These are phyloP conservation scores for Neuroterus valhalla DNA, from an alignment of 1,140 invertebrate genomes.

Conservation along the genomic window DNA sequence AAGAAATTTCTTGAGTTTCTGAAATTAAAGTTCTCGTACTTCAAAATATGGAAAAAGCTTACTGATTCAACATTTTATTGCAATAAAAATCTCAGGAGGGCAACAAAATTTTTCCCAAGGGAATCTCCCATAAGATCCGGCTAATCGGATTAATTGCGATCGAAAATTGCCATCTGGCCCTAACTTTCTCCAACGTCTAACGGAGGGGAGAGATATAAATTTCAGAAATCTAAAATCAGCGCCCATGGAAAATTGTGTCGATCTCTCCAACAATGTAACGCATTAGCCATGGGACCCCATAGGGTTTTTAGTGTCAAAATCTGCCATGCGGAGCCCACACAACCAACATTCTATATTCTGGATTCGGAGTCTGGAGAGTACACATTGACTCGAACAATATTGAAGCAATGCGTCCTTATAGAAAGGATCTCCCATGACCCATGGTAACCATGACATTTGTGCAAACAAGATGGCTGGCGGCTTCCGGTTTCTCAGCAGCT, in stretches of 20 bases:
- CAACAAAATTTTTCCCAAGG: too few species aligned
- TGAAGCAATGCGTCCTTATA: conserved; percentile 46
- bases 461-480: conserved; percentile 74
- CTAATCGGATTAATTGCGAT: conserved; percentile 42
- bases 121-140: conserved; percentile 29
- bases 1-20: too few species aligned
- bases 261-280: conserved; percentile 57
- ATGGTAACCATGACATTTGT: conserved; percentile 73
- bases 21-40: too few species aligned
- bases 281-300: conserved; percentile 62
- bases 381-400: conserved; percentile 32
- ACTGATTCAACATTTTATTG: too few species aligned
- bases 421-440: conserved; percentile 64
- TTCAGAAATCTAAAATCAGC: conserved; percentile 71
- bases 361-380: not conserved
- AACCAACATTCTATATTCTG: conserved; percentile 2
- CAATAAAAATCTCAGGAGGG: too few species aligned
- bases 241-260: conserved; percentile 55
- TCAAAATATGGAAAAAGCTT: too few species aligned
- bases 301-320: conserved; percentile 41
- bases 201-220: conserved; percentile 60
- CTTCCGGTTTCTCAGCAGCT: conserved; percentile 74
- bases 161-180: conserved; percentile 20
- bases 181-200: not conserved
- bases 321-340: conserved; percentile 30